phyloP scores from a whole-genome alignment of 1,140 invertebrate species.

The Drosophila prosaltans region DNA sequence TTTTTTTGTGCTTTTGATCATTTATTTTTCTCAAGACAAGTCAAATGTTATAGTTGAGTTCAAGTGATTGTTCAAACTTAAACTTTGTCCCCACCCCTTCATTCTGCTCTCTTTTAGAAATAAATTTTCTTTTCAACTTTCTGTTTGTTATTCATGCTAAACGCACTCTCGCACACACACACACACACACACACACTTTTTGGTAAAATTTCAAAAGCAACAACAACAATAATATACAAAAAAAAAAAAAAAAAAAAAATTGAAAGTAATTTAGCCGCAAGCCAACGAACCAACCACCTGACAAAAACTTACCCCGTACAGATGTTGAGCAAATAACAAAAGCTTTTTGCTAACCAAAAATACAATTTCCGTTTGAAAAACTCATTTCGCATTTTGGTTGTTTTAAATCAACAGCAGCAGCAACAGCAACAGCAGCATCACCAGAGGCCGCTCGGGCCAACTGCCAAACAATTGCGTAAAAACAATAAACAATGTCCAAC shows the following conservation, averaged over 20 bases:
- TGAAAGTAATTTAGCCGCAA: constrained; percentile 50
- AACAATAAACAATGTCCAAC: constrained; percentile 74
- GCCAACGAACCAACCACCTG: constrained; percentile 27
- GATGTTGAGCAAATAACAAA: constrained; percentile 54
- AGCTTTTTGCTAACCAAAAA: constrained; percentile 67
- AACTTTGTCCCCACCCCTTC: not conserved
- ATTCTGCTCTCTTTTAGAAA: not conserved
- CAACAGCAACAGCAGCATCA: constrained; percentile 26
- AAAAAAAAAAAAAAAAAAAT: constrained; percentile 40
- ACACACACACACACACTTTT: not conserved
- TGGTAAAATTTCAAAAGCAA: not conserved
- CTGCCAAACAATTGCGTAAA: constrained; percentile 78
- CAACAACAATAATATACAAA: not conserved
- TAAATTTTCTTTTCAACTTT: not conserved
- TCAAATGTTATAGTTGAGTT: not conserved
- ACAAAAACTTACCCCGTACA: constrained; percentile 45
- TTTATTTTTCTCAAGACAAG: not conserved
- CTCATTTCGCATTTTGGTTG: constrained; percentile 78
- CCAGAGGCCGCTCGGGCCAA: constrained; percentile 55
- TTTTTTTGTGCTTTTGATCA: not conserved
- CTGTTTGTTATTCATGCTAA: not conserved
- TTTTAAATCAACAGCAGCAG: constrained; percentile 73
- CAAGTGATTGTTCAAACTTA: not conserved
- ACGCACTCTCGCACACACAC: not conserved
- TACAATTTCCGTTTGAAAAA: constrained; percentile 77